Percentiles rank a stretch among this genome's conserved stretches.
Conservation (phyloP, 2,888 invertebrate genomes). For the Camptogramma bilineatum region DNA sequence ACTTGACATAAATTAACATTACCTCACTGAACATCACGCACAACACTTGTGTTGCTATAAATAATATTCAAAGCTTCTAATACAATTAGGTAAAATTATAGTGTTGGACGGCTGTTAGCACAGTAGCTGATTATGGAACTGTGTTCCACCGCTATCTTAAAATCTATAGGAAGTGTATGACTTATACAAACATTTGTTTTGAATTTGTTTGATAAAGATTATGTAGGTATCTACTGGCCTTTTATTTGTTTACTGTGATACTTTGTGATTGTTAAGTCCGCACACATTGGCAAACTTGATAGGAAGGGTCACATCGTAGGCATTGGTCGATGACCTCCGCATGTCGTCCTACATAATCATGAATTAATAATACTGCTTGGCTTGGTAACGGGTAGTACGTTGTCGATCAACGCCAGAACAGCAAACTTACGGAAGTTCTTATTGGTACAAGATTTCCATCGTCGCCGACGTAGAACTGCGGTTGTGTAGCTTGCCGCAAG, state of each 20-base stretch:
- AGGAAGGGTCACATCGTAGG: slow-evolving; percentile 21
- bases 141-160: slow-evolving; percentile 28
- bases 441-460: slow-evolving; percentile 87
- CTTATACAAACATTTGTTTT: slow-evolving; percentile 34
- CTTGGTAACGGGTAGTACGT: neutral
- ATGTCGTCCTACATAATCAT: slow-evolving; percentile 22
- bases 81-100: slow-evolving; percentile 48
- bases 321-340: slow-evolving; percentile 28
- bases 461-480: slow-evolving; percentile 90
- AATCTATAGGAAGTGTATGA: slow-evolving; percentile 25
- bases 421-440: slow-evolving; percentile 85
- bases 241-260: slow-evolving; percentile 19
- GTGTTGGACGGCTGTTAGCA: slow-evolving; percentile 22
- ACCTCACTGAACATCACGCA: slow-evolving; percentile 80
- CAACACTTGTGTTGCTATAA: slow-evolving; percentile 62
- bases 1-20: slow-evolving; percentile 80
- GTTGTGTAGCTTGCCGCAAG: slow-evolving; percentile 88
- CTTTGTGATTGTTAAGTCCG: slow-evolving; percentile 5
- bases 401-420: slow-evolving; percentile 12
- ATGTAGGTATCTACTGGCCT: slow-evolving; percentile 9
- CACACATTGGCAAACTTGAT: slow-evolving; percentile 12
- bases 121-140: slow-evolving; percentile 24
- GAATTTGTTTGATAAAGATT: slow-evolving; percentile 30
- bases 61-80: slow-evolving; percentile 52
- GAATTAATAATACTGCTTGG: neutral